Evolutionary conservation across 2,797 vertebrate species (phyloP).

Genomic region (Eupleurogrammus muticus): DNA sequence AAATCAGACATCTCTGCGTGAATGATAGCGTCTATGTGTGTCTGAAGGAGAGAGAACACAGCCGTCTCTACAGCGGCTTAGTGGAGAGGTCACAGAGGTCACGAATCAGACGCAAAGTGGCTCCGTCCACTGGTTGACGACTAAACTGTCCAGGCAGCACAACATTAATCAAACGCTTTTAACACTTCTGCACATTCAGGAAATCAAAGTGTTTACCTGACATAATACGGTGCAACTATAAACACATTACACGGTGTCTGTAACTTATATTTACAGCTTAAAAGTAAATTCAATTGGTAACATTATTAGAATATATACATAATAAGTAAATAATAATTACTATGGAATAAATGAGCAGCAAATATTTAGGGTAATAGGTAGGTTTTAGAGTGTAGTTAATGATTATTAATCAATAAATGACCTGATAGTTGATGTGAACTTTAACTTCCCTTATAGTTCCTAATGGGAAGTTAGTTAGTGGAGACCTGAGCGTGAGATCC

Average conservation of each 20-base stretch:
- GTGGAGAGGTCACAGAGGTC: constrained; percentile 64
- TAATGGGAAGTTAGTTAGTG: too few relatives aligned
- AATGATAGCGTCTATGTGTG: constrained; percentile 2
- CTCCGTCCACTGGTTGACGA: constrained; percentile 7
- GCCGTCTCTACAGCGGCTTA: constrained; percentile 25
- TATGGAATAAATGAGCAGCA: too few relatives aligned
- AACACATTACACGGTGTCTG: neutral
- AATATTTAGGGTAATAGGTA: too few relatives aligned
- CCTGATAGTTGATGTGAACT: too few relatives aligned
- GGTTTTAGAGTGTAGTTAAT: too few relatives aligned
- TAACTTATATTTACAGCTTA: neutral
- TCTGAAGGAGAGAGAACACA: neutral
- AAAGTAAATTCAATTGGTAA: neutral
- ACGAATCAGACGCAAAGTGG: constrained; percentile 28
- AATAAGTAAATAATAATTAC: too few relatives aligned
- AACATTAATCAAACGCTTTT: constrained; percentile 16
- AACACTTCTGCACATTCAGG: neutral
- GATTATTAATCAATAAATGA: too few relatives aligned
- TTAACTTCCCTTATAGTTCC: too few relatives aligned
- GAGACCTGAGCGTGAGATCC: too few relatives aligned
- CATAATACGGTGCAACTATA: neutral
- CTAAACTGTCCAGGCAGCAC: neutral
- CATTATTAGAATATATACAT: too few relatives aligned
- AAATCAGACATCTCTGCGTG: constrained; percentile 28
- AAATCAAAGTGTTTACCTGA: neutral